Conservation (phyloP, 2,113 vertebrate genomes). For the Erpornis zantholeuca region DNA sequence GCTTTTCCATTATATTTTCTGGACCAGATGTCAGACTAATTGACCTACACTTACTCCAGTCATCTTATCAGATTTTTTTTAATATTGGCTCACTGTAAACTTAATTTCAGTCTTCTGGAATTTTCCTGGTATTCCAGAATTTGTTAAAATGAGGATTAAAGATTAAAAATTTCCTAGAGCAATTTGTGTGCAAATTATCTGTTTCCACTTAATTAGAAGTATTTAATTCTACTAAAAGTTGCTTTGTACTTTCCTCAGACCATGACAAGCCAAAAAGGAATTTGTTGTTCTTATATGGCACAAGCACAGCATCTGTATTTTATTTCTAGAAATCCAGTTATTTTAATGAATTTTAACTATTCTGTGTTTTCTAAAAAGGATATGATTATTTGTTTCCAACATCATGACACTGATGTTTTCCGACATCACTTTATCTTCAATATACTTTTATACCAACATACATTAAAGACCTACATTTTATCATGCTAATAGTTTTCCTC, state of each 20-base stretch:
- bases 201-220: neutral
- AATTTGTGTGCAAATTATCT: neutral
- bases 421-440: neutral
- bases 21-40: conserved; percentile 37
- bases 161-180: neutral
- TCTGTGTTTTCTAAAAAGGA: neutral
- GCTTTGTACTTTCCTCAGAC: neutral
- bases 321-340: neutral
- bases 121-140: neutral
- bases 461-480: neutral
- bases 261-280: neutral
- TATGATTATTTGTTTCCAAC: neutral
- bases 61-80: neutral
- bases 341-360: neutral
- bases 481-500: neutral
- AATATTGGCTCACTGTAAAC: neutral
- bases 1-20: conserved; percentile 21
- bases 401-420: neutral
- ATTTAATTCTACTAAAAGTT: neutral
- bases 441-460: neutral
- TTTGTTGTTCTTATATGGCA: neutral
- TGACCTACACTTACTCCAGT: neutral
- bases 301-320: neutral
- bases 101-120: neutral
- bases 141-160: neutral